These are phyloP conservation scores for Aldabrachelys gigantea DNA, from an alignment of 2,113 vertebrate species.

Conservation along the genomic window DNA sequence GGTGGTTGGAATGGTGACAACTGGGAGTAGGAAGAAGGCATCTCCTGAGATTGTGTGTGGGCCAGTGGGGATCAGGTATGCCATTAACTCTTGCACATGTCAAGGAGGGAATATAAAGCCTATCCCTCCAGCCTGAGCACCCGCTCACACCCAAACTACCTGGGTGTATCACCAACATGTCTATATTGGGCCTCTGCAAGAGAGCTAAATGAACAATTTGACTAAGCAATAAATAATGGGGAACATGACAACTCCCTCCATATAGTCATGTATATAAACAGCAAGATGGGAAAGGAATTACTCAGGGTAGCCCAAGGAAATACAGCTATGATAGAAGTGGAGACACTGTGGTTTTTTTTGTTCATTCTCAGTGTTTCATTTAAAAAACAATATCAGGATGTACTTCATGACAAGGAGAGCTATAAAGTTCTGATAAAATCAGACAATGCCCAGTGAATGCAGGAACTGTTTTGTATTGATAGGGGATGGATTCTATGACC, in stretches of 20 bases:
- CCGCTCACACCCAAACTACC: too few species aligned
- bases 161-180: too few species aligned
- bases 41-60: neutral
- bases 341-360: neutral
- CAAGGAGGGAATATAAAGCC: neutral
- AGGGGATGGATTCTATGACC: neutral
- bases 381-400: neutral
- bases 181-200: neutral
- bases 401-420: neutral
- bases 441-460: neutral
- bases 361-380: too few species aligned
- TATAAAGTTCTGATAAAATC: neutral
- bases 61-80: neutral
- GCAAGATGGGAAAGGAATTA: too few species aligned
- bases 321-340: too few species aligned
- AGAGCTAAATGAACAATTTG: neutral
- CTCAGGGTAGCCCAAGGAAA: too few species aligned
- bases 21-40: neutral
- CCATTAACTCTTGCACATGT: neutral
- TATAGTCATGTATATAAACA: neutral
- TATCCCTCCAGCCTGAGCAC: too few species aligned
- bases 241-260: neutral
- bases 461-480: neutral
- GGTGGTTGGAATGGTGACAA: neutral
- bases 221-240: neutral